These are phyloP conservation scores for Quadroppia sp. DNA, from an alignment of 2,888 invertebrate species.

Conservation along the genomic window DNA sequence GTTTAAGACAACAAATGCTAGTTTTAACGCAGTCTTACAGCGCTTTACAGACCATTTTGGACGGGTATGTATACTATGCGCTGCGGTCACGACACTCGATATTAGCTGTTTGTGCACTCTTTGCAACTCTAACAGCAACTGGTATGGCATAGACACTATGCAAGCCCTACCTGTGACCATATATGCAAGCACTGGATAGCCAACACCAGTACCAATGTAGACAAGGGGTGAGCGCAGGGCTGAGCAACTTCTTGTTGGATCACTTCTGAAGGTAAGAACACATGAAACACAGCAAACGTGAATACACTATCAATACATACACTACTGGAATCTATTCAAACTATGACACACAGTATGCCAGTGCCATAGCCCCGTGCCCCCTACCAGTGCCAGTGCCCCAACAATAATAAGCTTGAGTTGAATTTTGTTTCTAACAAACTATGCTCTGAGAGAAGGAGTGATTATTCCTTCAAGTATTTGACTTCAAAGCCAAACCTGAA, in stretches of 20 bases:
- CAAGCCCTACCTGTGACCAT: background rate
- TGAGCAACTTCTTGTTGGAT: background rate
- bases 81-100: constrained; percentile 4
- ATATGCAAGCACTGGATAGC: background rate
- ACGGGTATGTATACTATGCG: background rate
- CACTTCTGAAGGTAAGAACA: background rate
- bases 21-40: background rate
- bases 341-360: background rate
- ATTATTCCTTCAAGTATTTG: background rate
- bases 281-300: background rate
- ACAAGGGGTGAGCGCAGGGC: background rate
- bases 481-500: background rate
- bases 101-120: constrained; percentile 4
- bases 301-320: constrained; percentile 6
- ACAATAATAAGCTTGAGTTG: constrained; percentile 20
- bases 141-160: background rate
- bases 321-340: too few species aligned
- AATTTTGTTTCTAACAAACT: background rate
- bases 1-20: constrained; percentile 1
- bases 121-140: background rate
- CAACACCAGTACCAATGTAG: background rate
- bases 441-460: constrained; percentile 14
- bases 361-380: background rate
- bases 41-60: background rate
- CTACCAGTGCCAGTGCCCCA: constrained; percentile 1